Evolutionary conservation across 2,113 vertebrate species (phyloP).

Genomic region (Phyllostomus discolor): DNA sequence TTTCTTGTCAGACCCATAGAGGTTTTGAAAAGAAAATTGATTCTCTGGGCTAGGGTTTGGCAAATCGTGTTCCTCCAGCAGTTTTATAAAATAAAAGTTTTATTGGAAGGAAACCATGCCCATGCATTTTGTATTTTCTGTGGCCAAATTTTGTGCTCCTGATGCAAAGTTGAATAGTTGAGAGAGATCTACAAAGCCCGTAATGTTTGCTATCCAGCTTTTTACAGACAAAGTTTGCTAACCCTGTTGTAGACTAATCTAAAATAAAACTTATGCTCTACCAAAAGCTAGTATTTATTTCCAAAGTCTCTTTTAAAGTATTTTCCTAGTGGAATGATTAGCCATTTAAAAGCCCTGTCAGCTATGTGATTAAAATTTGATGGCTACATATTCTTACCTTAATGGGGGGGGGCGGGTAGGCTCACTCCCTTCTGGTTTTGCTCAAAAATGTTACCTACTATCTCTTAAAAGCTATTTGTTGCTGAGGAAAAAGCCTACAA

Average conservation of each 20-base stretch:
- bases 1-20: not conserved
- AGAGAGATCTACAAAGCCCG: not conserved
- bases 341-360: not conserved
- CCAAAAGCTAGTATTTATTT: conserved; percentile 16
- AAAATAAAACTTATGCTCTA: not conserved
- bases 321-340: not conserved
- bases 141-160: not conserved
- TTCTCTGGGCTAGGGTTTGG: not conserved
- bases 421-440: not conserved
- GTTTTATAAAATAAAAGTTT: not conserved
- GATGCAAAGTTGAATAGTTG: not conserved
- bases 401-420: not conserved
- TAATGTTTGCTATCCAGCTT: not conserved
- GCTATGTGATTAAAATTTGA: not conserved
- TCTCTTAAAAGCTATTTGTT: not conserved
- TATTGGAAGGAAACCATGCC: not conserved
- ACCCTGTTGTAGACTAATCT: not conserved
- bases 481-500: not conserved
- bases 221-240: not conserved
- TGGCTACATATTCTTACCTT: not conserved
- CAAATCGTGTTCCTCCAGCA: not conserved
- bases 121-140: not conserved
- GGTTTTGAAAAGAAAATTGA: conserved; percentile 23
- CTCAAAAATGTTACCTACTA: not conserved
- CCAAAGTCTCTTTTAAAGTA: not conserved